These are phyloP conservation scores for Dromaius novaehollandiae DNA, from an alignment of 2,113 vertebrate species.

Conservation along the genomic window DNA sequence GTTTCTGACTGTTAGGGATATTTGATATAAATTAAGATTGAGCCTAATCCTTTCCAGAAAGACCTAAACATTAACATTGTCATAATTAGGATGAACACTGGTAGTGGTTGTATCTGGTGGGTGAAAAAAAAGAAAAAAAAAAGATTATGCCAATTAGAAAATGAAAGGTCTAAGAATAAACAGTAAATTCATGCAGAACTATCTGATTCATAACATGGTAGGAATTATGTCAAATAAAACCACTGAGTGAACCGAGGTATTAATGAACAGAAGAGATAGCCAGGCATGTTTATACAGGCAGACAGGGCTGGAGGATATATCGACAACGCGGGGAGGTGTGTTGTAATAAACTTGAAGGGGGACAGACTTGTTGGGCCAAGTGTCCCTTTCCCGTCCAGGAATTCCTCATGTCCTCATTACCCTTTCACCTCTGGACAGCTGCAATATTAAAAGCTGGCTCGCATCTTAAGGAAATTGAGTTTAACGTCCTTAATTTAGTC, in stretches of 20 bases:
- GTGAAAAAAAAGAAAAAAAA: not conserved
- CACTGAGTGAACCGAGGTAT: slow-evolving; percentile 57
- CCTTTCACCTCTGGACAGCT: slow-evolving; percentile 74
- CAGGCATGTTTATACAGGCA: slow-evolving; percentile 75
- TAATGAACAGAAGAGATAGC: slow-evolving; percentile 71
- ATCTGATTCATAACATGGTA: not conserved
- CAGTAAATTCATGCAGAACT: not conserved
- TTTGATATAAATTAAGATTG: not conserved
- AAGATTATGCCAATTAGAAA: slow-evolving; percentile 33
- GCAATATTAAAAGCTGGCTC: slow-evolving; percentile 68
- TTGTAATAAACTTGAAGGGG: slow-evolving; percentile 74
- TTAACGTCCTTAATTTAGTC: slow-evolving; percentile 64
- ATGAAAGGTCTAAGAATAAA: slow-evolving; percentile 36
- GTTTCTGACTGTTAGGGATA: not conserved
- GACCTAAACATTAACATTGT: not conserved
- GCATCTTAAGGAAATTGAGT: slow-evolving; percentile 59
- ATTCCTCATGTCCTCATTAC: slow-evolving; percentile 75
- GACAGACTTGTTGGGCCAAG: slow-evolving; percentile 68
- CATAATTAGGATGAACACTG: slow-evolving; percentile 2
- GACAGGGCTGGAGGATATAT: slow-evolving; percentile 64
- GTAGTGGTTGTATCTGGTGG: not conserved
- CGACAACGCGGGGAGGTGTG: slow-evolving; percentile 68
- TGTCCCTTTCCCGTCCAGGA: slow-evolving; percentile 68
- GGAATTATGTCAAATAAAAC: slow-evolving; percentile 57
- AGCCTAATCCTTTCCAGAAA: not conserved